Evolutionary conservation across 2,113 vertebrate genomes (phyloP).

Genomic region (Neotragus pygmaeus): DNA sequence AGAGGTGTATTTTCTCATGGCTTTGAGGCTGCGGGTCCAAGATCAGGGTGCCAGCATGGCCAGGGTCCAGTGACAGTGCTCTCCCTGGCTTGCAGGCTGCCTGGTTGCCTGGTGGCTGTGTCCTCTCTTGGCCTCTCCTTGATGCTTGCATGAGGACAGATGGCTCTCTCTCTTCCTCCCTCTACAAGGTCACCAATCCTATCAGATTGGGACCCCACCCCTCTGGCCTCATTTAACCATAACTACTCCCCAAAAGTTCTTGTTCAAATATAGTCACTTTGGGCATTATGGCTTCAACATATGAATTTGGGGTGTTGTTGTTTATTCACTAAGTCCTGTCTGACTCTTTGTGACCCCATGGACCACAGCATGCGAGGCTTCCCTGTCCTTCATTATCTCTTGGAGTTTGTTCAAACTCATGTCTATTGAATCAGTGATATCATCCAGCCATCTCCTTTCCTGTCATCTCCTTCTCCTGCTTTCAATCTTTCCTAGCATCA

Average conservation of each 20-base stretch:
- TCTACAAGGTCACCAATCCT: not conserved
- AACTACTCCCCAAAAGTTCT: not conserved
- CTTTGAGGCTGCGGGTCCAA: not conserved
- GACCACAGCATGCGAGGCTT: not conserved
- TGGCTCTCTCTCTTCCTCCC: not conserved
- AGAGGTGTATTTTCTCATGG: not conserved
- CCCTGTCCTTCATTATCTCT: not conserved
- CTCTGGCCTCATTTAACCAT: not conserved
- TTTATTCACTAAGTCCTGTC: not conserved
- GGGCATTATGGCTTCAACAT: not conserved
- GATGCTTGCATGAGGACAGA: not conserved
- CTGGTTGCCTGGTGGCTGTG: not conserved
- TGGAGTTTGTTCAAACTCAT: not conserved
- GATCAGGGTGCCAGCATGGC: not conserved
- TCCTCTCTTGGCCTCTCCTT: not conserved
- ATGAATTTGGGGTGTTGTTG: not conserved
- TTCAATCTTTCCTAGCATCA: not conserved
- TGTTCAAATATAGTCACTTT: not conserved
- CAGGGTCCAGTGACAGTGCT: not conserved
- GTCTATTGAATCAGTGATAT: not conserved
- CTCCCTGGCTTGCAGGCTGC: not conserved
- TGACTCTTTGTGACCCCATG: not conserved
- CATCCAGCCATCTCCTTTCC: not conserved
- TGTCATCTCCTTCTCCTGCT: not conserved
- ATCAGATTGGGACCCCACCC: not conserved